Conservation (phyloP, 2,797 vertebrate genomes). For the Lutjanus campechanus region DNA sequence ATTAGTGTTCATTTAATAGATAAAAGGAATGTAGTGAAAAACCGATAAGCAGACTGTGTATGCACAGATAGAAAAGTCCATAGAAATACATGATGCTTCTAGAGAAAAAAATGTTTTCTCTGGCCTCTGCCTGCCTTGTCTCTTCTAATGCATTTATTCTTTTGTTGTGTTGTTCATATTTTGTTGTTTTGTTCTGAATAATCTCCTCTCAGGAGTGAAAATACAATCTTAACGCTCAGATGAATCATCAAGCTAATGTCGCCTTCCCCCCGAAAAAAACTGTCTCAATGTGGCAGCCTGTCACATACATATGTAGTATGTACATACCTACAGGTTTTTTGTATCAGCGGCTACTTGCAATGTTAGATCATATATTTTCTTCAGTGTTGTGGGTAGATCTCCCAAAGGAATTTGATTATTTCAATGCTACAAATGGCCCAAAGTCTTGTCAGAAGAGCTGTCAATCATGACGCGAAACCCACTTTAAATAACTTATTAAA, state of each 20-base stretch:
- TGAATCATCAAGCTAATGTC: slow-evolving; percentile 51
- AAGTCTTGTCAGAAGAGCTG: slow-evolving; percentile 11
- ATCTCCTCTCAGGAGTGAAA: slow-evolving; percentile 26
- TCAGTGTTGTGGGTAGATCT: not conserved
- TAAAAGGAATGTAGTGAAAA: slow-evolving; percentile 1
- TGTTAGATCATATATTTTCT: slow-evolving; percentile 6
- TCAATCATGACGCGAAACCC: too few relatives aligned
- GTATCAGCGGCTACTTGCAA: not conserved
- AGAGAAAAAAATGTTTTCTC: slow-evolving; percentile 11
- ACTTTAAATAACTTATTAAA: too few relatives aligned
- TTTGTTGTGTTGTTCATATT: slow-evolving; percentile 28
- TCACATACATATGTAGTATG: not conserved
- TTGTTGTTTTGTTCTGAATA: slow-evolving; percentile 34
- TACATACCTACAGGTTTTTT: not conserved
- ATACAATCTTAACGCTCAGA: slow-evolving; percentile 19
- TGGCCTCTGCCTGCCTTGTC: slow-evolving; percentile 19
- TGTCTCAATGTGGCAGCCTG: slow-evolving; percentile 15
- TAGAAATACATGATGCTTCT: not conserved
- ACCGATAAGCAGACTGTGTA: not conserved
- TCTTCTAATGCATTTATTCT: slow-evolving; percentile 13
- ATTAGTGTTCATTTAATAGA: slow-evolving; percentile 9
- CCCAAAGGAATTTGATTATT: slow-evolving; percentile 24
- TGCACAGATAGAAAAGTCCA: not conserved
- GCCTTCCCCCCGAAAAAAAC: slow-evolving; percentile 10
- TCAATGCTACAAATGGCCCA: slow-evolving; percentile 14